Conservation (phyloP, 1,140 invertebrate genomes). For the Atta texana region DNA sequence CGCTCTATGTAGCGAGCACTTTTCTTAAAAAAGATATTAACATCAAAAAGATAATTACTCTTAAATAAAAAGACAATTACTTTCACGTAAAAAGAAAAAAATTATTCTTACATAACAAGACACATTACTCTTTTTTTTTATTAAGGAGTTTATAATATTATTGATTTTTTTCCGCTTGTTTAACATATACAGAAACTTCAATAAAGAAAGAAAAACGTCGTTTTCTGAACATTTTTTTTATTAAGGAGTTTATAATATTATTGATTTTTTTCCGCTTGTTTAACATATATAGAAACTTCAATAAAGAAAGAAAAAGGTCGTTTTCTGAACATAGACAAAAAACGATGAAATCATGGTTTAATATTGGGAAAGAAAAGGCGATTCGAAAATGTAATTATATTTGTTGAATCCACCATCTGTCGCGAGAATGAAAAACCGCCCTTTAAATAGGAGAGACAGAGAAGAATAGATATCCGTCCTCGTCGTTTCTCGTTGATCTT, state of each 20-base stretch:
- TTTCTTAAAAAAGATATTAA: neutral
- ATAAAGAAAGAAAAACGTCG: constrained; percentile 9
- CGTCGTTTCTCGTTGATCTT: constrained; percentile 26
- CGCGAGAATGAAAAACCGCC: constrained; percentile 68
- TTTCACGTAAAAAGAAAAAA: no score
- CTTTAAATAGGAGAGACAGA: constrained; percentile 37
- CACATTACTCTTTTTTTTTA: neutral
- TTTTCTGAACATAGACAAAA: constrained; percentile 52
- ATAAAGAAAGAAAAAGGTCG: constrained; percentile 13
- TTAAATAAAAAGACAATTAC: no score
- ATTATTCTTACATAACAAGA: neutral
- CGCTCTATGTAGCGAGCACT: neutral
- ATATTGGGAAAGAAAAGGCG: constrained; percentile 52
- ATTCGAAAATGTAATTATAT: constrained; percentile 79
- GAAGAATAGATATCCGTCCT: neutral
- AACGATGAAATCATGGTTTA: constrained; percentile 51
- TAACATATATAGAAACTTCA: constrained; percentile 41
- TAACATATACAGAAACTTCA: constrained; percentile 41
- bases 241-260: constrained; percentile 31
- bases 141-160: constrained; percentile 31
- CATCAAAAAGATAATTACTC: neutral
- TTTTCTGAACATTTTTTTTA: constrained; percentile 49
- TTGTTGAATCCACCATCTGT: constrained; percentile 67
- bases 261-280: constrained; percentile 62
- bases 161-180: constrained; percentile 61